Base-by-base conservation (phyloP, 2,113 vertebrate genomes). In the Phyllostomus hastatus region DNA sequence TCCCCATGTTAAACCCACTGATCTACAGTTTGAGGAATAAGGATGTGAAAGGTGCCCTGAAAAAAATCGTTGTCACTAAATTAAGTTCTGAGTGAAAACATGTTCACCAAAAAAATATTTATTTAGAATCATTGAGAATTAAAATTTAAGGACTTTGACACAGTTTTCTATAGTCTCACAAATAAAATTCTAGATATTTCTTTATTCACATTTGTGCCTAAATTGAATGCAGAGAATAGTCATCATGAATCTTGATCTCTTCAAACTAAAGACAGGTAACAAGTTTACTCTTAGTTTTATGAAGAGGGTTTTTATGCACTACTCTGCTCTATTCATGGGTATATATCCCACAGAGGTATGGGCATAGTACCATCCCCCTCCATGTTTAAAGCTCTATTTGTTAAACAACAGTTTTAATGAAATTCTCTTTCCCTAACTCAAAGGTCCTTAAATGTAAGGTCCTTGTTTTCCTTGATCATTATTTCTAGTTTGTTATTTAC, bases 11-110 rank as follows among this genome's bases (percentile, higher is more conserved):
- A 89, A 98, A 98, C 76, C 97, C 94, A 31, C 38, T 98, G 3
- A 98, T 98, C 87, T 98, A 97, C 1, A 97, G 96, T 9, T 88
- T 98, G 69, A 96, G 97, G 64, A 98, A 98, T 83, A 97, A 96
- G 8, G 95, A 98, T 33, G 96, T 97, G 46, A 98, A 97, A 67
- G 19, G 24, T 15, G 95, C 97, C 14, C 31, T 96, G 16, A 84
- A 15, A 48, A 98, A 97, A 85, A 28, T 22, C 17, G 4, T 95
- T 1, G 38, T 2, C 6, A 78, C 31, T 22, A 78, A 78, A 20
- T 50, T n/a, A 2, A 16, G 9, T 31, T 52, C 38, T 61, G 12
- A 1, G 0, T 96, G 33, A 96, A 35, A 82, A 2, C 2, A 0
- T 24, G 7, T 35, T n/a, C 3, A 69, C 10, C 11, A 10, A 15